Conservation (phyloP, 2,888 invertebrate genomes). For the Andrena hattorfiana region DNA sequence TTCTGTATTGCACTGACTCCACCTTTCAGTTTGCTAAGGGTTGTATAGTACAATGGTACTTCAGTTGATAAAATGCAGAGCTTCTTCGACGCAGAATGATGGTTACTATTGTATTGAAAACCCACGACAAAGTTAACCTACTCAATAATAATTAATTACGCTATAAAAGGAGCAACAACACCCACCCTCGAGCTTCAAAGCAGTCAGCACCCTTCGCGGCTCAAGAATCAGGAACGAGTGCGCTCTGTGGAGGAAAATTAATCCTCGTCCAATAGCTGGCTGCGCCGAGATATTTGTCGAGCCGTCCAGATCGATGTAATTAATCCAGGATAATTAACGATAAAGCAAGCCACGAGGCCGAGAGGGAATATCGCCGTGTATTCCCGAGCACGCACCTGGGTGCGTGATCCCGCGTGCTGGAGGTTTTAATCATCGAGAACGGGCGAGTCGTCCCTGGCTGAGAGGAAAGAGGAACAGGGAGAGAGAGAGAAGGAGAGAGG, state of each 20-base stretch:
- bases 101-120: no score
- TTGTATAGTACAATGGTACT: no score
- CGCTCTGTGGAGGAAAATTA: slow-evolving; percentile 9
- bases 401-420: slow-evolving; percentile 54
- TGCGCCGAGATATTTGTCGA: slow-evolving; percentile 37
- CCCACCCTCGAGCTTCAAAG: background rate
- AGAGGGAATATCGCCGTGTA: slow-evolving; percentile 43
- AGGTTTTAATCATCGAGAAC: slow-evolving; percentile 61
- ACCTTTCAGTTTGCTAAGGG: no score
- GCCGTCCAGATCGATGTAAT: slow-evolving; percentile 58
- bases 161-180: background rate
- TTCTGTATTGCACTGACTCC: no score
- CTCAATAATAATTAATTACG: no score
- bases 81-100: no score
- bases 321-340: slow-evolving; percentile 64
- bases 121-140: no score
- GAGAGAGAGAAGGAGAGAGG: background rate
- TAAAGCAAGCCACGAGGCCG: slow-evolving; percentile 45
- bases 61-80: no score
- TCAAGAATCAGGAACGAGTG: slow-evolving; percentile 14
- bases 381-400: slow-evolving; percentile 54
- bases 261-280: slow-evolving; percentile 31
- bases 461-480: background rate
- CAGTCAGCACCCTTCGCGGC: background rate
- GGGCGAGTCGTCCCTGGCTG: slow-evolving; percentile 7